A percentile compares a stretch with the other conserved stretches of the same genome.
Evolutionary conservation across 2,888 invertebrate species (phyloP).

Genomic region (Cosmorhoe ocellata): DNA sequence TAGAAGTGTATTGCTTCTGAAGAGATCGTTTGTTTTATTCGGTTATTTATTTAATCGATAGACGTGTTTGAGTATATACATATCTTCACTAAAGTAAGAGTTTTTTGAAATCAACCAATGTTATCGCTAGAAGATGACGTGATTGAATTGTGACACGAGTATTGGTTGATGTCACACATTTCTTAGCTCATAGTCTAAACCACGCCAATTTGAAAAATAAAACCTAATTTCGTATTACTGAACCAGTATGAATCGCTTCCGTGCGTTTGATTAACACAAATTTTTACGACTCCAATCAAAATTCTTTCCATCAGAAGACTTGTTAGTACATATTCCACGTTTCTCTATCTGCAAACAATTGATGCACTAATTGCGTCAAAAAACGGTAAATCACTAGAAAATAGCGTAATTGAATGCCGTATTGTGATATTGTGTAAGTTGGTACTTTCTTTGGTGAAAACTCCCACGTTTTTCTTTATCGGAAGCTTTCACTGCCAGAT

Average conservation of each 20-base stretch:
- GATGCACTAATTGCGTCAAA: constrained; percentile 50
- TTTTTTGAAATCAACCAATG: too few species aligned
- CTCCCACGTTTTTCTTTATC: constrained; percentile 79
- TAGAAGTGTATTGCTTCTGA: too few species aligned
- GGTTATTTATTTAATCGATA: too few species aligned
- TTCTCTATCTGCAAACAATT: constrained; percentile 34
- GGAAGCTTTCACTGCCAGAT: constrained; percentile 70
- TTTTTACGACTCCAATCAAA: constrained; percentile 1
- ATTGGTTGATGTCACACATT: too few species aligned
- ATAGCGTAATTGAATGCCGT: constrained; percentile 53
- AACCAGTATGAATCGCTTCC: neutral
- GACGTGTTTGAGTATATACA: too few species aligned
- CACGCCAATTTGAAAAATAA: too few species aligned
- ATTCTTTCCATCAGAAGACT: constrained; percentile 14
- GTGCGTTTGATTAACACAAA: neutral
- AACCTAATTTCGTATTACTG: neutral
- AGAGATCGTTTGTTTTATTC: too few species aligned
- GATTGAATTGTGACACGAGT: too few species aligned
- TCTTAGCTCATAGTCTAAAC: too few species aligned
- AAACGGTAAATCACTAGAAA: constrained; percentile 63
- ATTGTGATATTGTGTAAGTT: constrained; percentile 47
- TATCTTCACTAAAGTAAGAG: too few species aligned
- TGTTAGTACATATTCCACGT: constrained; percentile 15
- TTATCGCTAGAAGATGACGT: too few species aligned
- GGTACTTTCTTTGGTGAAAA: constrained; percentile 63